These are phyloP conservation scores for Emydoidea blandingii DNA, from an alignment of 2,797 vertebrate genomes.

Conservation along the genomic window DNA sequence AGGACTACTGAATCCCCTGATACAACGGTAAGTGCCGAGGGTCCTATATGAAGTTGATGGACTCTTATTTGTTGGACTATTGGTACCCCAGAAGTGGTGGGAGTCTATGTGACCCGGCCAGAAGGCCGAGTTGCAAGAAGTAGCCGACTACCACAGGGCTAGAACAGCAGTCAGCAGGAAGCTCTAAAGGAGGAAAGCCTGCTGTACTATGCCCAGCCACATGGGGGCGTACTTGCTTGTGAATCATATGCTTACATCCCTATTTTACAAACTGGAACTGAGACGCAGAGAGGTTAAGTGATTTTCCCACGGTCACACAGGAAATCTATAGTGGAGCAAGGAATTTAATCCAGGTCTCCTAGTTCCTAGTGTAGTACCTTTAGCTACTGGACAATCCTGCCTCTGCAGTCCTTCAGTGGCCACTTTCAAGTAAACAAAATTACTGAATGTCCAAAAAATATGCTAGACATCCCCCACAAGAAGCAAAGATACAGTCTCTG, in stretches of 20 bases:
- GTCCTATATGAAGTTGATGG: too few species aligned
- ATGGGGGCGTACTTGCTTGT: too few species aligned
- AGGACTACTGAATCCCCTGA: too few species aligned
- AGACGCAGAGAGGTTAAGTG: accelerated
- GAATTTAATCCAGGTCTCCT: neutral
- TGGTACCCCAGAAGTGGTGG: too few species aligned
- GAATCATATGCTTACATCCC: neutral
- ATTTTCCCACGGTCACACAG: neutral
- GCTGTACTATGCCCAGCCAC: too few species aligned
- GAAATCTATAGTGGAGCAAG: neutral
- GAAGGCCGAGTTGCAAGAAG: too few species aligned
- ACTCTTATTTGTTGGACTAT: too few species aligned
- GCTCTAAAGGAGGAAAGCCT: too few species aligned
- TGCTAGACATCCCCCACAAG: neutral
- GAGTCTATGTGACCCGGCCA: too few species aligned
- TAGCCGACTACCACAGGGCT: too few species aligned
- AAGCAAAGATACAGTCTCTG: neutral
- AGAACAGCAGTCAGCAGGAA: too few species aligned
- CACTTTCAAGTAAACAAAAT: neutral
- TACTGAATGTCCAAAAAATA: neutral
- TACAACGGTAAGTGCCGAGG: too few species aligned
- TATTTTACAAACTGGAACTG: neutral
- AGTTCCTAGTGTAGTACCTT: neutral
- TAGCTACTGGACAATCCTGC: neutral
- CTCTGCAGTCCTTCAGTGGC: neutral